Evolutionary conservation across 2,888 invertebrate genomes (phyloP).

Genomic region (Meganola albula): DNA sequence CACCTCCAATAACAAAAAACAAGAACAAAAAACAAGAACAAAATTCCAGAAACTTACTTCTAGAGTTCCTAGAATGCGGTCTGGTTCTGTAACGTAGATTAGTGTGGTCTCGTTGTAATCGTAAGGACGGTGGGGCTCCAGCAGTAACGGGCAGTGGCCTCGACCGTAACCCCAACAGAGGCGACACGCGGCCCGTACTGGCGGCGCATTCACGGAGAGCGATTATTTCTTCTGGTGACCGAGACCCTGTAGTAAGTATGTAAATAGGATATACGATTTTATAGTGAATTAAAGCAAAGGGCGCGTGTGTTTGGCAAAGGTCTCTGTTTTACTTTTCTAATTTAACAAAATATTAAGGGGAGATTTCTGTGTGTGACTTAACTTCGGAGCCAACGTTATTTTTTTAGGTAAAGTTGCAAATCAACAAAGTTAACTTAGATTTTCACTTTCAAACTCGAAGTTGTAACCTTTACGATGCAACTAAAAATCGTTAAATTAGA

Average conservation of each 20-base stretch:
- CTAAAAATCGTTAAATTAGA: too few relatives aligned
- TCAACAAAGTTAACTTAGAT: too few relatives aligned
- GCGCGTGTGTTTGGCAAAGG: too few relatives aligned
- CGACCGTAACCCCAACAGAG: conserved; percentile 76
- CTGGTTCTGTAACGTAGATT: conserved; percentile 70
- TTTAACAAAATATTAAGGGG: too few relatives aligned
- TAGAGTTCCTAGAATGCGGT: conserved; percentile 74
- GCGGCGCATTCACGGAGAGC: conserved; percentile 92
- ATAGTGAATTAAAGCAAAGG: too few relatives aligned
- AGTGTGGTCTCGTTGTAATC: conserved; percentile 76
- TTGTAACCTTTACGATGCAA: too few relatives aligned
- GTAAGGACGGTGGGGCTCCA: conserved; percentile 81
- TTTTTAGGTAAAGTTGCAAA: too few relatives aligned
- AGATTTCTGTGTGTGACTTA: too few relatives aligned
- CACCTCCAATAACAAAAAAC: neutral
- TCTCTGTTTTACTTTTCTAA: too few relatives aligned
- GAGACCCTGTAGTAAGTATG: conserved; percentile 39
- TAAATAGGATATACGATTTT: neutral
- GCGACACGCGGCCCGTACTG: conserved; percentile 81
- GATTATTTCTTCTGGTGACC: conserved; percentile 84
- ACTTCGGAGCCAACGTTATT: too few relatives aligned
- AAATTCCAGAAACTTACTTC: conserved; percentile 37
- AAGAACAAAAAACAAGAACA: neutral
- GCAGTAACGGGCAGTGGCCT: conserved; percentile 84
- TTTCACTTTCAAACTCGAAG: too few relatives aligned